Evolutionary conservation across 1,140 invertebrate species (phyloP).

Genomic region (Macrobrachium rosenbergii): DNA sequence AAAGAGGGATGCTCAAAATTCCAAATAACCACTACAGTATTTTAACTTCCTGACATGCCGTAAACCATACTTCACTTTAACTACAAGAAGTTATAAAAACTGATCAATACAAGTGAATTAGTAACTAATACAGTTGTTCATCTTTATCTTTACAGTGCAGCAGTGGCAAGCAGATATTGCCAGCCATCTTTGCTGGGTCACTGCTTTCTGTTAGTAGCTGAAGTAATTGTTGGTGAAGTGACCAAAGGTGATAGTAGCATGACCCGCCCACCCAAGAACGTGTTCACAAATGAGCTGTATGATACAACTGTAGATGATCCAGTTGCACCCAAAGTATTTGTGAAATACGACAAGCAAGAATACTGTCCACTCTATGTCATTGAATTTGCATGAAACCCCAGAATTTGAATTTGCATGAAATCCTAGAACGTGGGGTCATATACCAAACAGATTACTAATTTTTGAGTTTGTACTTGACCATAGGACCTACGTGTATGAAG

Average conservation of each 20-base stretch:
- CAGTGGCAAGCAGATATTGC: background rate
- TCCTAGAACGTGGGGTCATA: too few relatives aligned
- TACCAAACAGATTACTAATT: too few relatives aligned
- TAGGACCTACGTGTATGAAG: too few relatives aligned
- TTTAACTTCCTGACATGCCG: too few relatives aligned
- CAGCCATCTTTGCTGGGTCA: background rate
- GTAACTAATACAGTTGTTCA: background rate
- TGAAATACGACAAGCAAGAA: slow-evolving; percentile 14
- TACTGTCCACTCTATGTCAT: slow-evolving; percentile 11
- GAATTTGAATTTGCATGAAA: too few relatives aligned
- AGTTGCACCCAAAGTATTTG: background rate
- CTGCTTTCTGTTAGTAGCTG: background rate
- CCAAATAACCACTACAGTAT: too few relatives aligned
- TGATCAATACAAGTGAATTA: too few relatives aligned
- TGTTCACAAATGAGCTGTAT: background rate
- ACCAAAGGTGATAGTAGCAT: slow-evolving; percentile 1
- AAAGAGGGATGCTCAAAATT: too few relatives aligned
- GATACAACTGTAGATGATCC: slow-evolving; percentile 9
- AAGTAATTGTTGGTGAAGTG: background rate
- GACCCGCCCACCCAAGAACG: background rate
- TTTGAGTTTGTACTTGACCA: too few relatives aligned
- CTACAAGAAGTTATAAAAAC: too few relatives aligned
- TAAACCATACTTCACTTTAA: too few relatives aligned
- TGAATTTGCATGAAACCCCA: background rate
- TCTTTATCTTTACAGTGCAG: background rate